Percentiles rank a stretch among this genome's conserved stretches.
Conservation (phyloP, 2,113 vertebrate species). For the Eudyptes chrysolophus region DNA sequence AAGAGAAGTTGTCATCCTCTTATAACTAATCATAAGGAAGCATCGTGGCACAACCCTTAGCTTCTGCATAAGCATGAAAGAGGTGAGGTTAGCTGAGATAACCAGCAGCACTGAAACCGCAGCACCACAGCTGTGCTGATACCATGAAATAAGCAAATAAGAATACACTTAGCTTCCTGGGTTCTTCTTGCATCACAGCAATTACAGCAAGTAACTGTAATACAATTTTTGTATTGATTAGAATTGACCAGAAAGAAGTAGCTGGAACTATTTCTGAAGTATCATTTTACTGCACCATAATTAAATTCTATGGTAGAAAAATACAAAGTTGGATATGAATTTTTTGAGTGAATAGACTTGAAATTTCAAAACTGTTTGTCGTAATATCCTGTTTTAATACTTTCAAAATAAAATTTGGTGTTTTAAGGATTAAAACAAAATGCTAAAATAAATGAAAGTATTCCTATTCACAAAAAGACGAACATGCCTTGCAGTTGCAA, state of each 20-base stretch:
- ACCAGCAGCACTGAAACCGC: background rate
- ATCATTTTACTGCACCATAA: accelerated
- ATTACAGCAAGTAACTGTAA: background rate
- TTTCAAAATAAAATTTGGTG: background rate
- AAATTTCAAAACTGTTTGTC: background rate
- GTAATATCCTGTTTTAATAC: accelerated
- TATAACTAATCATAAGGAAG: background rate
- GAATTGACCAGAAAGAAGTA: background rate
- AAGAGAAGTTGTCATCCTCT: background rate
- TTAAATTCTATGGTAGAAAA: background rate
- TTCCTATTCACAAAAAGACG: background rate
- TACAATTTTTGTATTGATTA: background rate
- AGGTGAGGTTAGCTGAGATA: background rate
- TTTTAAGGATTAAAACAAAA: background rate
- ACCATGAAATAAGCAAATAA: background rate
- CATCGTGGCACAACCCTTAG: background rate
- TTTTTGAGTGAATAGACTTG: background rate
- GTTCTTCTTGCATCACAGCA: background rate
- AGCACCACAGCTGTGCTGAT: background rate
- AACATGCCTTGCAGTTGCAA: background rate
- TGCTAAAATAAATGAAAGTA: background rate
- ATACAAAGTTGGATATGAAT: accelerated
- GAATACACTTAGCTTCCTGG: accelerated
- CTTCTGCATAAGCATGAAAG: background rate
- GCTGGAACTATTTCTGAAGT: background rate